Conservation (phyloP, 2,113 vertebrate species). For the Spizaetus ornatus region DNA sequence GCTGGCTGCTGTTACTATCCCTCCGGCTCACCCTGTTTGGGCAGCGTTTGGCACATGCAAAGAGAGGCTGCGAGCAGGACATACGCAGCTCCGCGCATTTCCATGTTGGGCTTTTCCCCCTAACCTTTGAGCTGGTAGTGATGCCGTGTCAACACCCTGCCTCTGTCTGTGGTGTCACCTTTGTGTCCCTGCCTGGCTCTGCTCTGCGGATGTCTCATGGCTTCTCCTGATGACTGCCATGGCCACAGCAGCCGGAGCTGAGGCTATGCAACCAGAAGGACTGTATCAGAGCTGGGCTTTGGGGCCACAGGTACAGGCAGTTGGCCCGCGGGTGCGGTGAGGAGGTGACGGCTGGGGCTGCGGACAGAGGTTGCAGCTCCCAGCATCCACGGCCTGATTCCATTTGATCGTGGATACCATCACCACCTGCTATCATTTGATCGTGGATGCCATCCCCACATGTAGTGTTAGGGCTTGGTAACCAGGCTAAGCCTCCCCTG, state of each 20-base stretch:
- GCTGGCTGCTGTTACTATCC: not conserved
- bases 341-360: not conserved
- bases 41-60: not conserved
- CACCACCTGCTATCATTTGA: not conserved
- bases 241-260: not conserved
- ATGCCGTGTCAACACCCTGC: not conserved
- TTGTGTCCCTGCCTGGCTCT: not conserved
- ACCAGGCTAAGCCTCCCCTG: not conserved
- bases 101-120: not conserved
- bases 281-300: not conserved
- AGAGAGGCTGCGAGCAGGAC: not conserved
- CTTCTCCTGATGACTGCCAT: not conserved
- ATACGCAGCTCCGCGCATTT: accelerated
- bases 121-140: not conserved
- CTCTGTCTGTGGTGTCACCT: not conserved
- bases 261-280: not conserved
- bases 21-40: accelerated
- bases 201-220: not conserved
- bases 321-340: not conserved
- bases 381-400: no score
- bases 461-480: not conserved
- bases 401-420: not conserved
- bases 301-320: accelerated
- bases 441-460: not conserved
- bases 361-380: not conserved